Conservation (phyloP, 2,113 vertebrate species). For the Axis porcinus region DNA sequence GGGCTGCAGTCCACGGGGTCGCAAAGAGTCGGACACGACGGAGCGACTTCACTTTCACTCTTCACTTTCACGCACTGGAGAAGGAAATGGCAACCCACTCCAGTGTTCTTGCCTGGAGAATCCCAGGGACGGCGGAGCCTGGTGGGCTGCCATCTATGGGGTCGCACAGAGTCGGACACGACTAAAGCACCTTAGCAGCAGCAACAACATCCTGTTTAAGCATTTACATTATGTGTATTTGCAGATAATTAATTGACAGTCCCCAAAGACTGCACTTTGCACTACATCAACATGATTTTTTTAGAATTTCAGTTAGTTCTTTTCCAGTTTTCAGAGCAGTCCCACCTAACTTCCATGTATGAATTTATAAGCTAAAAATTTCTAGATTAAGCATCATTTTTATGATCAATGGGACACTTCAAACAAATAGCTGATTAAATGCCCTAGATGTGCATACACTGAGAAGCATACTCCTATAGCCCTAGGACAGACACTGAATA, state of each 20-base stretch:
- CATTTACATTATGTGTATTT: not conserved
- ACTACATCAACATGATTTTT: not conserved
- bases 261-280: not conserved
- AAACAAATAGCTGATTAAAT: conserved; percentile 65
- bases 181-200: too few relatives aligned
- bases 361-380: conserved; percentile 25
- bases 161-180: too few relatives aligned
- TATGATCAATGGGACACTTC: conserved; percentile 53
- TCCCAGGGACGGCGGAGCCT: too few relatives aligned
- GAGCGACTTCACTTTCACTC: too few relatives aligned
- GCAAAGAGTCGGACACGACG: too few relatives aligned
- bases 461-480: conserved; percentile 38
- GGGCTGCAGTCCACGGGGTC: too few relatives aligned
- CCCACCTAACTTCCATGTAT: conserved; percentile 18
- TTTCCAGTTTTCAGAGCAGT: conserved; percentile 23
- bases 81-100: too few relatives aligned
- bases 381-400: conserved; percentile 59
- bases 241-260: not conserved
- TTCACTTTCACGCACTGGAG: too few relatives aligned
- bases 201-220: not conserved
- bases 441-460: not conserved
- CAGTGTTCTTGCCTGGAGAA: too few relatives aligned
- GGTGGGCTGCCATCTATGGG: too few relatives aligned
- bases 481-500: conserved; percentile 47
- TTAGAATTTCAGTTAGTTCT: conserved; percentile 15